Evolutionary conservation across 92 coral and sea anemone species (phyloP), one percentile per base, ranked within the genome.

Genomic region (Palythoa heliodiscus): DNA sequence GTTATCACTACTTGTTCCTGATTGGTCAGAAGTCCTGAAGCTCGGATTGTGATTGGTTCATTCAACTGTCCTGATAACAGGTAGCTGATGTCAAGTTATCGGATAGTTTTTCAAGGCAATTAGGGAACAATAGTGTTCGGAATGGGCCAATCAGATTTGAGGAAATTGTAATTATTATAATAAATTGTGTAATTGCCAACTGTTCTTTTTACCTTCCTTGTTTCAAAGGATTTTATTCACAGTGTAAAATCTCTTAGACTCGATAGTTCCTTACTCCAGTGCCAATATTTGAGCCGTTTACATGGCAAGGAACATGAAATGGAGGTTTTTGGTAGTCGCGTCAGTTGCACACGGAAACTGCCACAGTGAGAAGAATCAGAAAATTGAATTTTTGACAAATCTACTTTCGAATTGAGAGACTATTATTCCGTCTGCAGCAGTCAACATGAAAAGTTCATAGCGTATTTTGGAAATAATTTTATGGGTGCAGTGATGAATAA

Each of bases 391-490:
- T 64, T 64, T 25, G 47, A 69, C 47, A 69, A 69, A 25, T 24
- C 5, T 11, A 15, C 64, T 14, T 15, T 15, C 19, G 73, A 69
- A 69, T 7, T 11, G 47, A 29, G 19, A 25, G 48, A 35, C 73
- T 68, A 29, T 58, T 7, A 69, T 25, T 69, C 43, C 8, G 37
- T 24, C 73, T 25, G 73, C 25, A 25, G 43, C 35, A 69, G 47
- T 69, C 47, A 35, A 22, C 19, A 69, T 29, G 50, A 5, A 25
- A 53, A 38, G 53, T 76, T n/a, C 40, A 15, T 78, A 53, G 47
- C 73, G 74, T 64, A 43, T 80, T 80, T 80, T 80, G 84, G 64
- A 67, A 79, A 25, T 35, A 66, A 64, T 61, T 60, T 78, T 58
- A 78, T 38, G 71, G 83, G 71, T 60, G 71, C 47, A 37, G 63